Evolutionary conservation across 2,797 vertebrate genomes (phyloP), one percentile per base, ranked within the genome.

Genomic region (Synaphobranchus kaupii): DNA sequence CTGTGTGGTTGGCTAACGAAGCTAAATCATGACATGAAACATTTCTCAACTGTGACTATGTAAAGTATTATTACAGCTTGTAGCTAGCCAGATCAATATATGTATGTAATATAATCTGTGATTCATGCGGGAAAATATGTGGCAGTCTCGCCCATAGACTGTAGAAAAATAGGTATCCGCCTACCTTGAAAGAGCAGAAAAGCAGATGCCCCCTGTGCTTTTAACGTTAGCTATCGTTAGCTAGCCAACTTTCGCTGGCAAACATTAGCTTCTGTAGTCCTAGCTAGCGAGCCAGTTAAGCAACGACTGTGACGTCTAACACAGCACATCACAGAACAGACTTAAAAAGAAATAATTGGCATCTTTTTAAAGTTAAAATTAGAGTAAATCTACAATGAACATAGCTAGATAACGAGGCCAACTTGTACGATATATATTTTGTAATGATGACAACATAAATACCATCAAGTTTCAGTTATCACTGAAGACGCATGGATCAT

Each of bases 121-220:
- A 50, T 81, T 47, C 22, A 81, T 8, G 78, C 25, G 31, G 31
- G 17, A 44, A 22, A 44, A 34, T n/a, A 50, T 47, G 68, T 71
- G 39, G 39, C 39, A 39, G 39, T 39, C 39, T 39, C 39, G 39
- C 39, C 39, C 1, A 2, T 39, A 39, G 39, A 39, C 39, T 39
- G 39, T 39, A 39, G 39, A 39, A 0, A 39, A 39, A 78, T 17
- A 89, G 90, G 87, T 92, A 88, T 93, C 94, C 94, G n/a, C 48
- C 68, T 56, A 88, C 78, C 22, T 50, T 25, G 8, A 81, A 81
- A 12, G 47, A 81, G 47, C 44, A 22, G 78, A 81, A 91, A 44
- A 80, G 90, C 20, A 90, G 90, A 76, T 20, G 17, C 17, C 34
- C 73, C 73, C 73, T 39, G 34, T 15, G 93, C 94, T 89, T 71